Conservation (phyloP, 2,113 vertebrate genomes). For the Entosphenus tridentatus region DNA sequence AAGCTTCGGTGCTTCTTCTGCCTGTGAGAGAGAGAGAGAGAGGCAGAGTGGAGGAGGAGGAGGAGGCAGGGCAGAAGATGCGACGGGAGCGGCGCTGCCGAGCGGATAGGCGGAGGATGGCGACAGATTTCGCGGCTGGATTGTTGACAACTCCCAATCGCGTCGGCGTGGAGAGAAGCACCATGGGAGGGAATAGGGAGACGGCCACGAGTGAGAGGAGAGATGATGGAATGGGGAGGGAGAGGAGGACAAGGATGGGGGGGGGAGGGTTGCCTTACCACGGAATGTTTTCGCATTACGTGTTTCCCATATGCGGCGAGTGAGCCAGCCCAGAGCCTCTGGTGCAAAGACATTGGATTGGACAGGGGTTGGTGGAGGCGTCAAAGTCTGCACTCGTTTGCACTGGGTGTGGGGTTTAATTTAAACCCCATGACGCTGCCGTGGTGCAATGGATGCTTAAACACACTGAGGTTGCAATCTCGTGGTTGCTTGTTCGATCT, state of each 20-base stretch:
- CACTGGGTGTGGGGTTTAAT: too few species aligned
- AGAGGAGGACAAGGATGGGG: background rate
- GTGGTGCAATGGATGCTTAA: too few species aligned
- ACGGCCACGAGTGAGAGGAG: background rate
- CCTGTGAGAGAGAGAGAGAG: background rate
- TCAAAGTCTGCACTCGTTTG: too few species aligned
- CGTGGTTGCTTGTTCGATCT: too few species aligned
- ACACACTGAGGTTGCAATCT: too few species aligned
- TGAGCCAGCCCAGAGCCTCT: too few species aligned
- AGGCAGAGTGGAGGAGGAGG: background rate
- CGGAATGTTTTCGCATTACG: too few species aligned
- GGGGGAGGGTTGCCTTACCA: background rate
- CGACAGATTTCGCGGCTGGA: background rate
- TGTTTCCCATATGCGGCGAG: too few species aligned
- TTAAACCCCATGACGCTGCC: too few species aligned
- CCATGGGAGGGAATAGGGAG: background rate
- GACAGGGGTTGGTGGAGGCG: too few species aligned
- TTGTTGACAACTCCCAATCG: background rate
- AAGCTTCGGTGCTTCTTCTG: too few species aligned
- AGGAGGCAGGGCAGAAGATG: background rate
- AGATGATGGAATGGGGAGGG: background rate
- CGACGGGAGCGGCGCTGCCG: background rate
- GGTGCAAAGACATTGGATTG: too few species aligned
- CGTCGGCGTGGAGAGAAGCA: background rate
- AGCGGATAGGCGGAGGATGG: background rate